Base-by-base conservation (phyloP, 2,797 vertebrate genomes). In the Luscinia megarhynchos region DNA sequence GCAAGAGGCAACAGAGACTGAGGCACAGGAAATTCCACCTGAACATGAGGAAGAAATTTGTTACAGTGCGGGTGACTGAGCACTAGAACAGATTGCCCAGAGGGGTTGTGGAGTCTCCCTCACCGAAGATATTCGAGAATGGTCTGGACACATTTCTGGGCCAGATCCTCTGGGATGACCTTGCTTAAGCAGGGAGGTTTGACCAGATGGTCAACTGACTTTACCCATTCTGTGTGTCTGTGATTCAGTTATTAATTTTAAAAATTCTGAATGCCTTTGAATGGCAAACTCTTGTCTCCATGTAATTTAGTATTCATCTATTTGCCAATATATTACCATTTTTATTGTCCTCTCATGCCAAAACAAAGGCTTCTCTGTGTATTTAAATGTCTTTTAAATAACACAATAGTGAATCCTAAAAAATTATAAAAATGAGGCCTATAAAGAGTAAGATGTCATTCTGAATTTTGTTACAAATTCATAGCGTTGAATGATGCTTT, bases 321-420 rank as follows among this genome's bases (percentile, higher is more conserved):
- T 92, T 94, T 93, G 80, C 74, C 46, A 77, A 17, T 13, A 34
- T 38, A 46, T 38, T 48, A 85, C 63, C 46, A 30, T 68, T 93
- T 75, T 70, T 48, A 75, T 83, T 77, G 55, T 85, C 62, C 6
- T 85, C 26, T 58, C 2, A 2, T 84, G 69, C 66, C 62, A 92
- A 76, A 59, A 92, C 41, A 84, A 79, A 72, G 5, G 24, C 58
- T 76, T 93, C 54, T 58, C 63, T 87, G 64, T 90, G 38, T 74
- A 87, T 84, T 81, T 83, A 77, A 92, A 68, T 32, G 50, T 78
- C 84, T 92, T 70, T 62, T 41, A 95, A 95, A 87, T 51, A 93
- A 75, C 78, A 80, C 53, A 94, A 84, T 63, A 93, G 16, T 89
- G 66, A 92, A 89, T 67, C 46, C 32, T 55, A 90, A 78, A 76